Base-by-base conservation (phyloP, 2,888 invertebrate genomes). In the Pinctada fucata region DNA sequence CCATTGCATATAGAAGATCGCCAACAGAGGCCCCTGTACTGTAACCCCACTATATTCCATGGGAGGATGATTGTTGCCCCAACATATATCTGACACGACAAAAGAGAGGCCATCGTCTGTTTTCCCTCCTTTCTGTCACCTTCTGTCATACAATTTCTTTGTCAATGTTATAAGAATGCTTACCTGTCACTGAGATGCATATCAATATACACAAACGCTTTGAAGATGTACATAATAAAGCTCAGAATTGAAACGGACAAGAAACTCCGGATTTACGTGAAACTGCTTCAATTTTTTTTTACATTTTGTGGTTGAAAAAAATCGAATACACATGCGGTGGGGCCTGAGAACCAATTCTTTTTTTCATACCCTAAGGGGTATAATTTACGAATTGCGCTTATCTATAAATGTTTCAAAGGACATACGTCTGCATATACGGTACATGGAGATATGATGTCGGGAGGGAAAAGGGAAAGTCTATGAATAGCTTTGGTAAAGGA, bases 151-250 rank as follows among this genome's bases (percentile, higher is more conserved):
- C 10, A 8, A 8, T 52, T 52, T 52, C 58, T 52, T 52, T 5
- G 58, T 52, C 58, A 52, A 52, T 52, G 58, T 52, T 52, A 52
- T 52, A 8, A 52, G 58, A 52, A 8, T 52, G 58, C 10, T 52
- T 52, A 10, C 58, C 10, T 52, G 58, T 52, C 58, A 52, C 58
- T 52, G 58, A 10, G 6, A 10, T 52, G 58, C 58, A 52, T 52
- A 52, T 8, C 58, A 5, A 52, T 52, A 10, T 8, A 52, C 58
- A 8, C 58, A 52, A 52, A 52, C 58, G 58, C 58, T 52, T 52
- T 52, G 58, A 52, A 52, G 58, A 52, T 52, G 58, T 52, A 52
- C 58, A 52, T 52, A 52, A 52, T 52, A 52, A 52, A 52, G 58
- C 58, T 52, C 58, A 52, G 58, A 52, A 52, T 52, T 10, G 58